Evolutionary conservation across 1,140 invertebrate genomes (phyloP).

Genomic region (Polypedilum pembai): DNA sequence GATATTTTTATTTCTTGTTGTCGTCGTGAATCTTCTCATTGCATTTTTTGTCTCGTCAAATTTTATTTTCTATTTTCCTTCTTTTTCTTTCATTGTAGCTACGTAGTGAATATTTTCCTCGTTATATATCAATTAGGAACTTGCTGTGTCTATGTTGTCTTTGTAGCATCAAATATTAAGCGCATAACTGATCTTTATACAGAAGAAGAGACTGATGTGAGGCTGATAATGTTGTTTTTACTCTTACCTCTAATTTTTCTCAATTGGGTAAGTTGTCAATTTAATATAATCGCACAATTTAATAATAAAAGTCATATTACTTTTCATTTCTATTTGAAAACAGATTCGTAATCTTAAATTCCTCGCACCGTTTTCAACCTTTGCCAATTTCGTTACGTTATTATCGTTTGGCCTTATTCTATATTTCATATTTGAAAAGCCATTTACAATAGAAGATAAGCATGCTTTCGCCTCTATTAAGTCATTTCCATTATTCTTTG

Average conservation of each 20-base stretch:
- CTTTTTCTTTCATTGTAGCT: constrained; percentile 40
- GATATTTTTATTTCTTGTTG: background rate
- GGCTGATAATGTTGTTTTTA: constrained; percentile 56
- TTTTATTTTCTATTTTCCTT: background rate
- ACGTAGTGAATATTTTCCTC: constrained; percentile 59
- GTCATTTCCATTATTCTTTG: constrained; percentile 59
- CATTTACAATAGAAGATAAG: constrained; percentile 47
- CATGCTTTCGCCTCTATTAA: constrained; percentile 45
- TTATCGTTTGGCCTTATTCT: constrained; percentile 60
- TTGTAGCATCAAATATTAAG: constrained; percentile 66
- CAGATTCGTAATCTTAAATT: constrained; percentile 58
- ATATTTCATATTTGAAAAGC: constrained; percentile 55
- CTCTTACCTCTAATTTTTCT: constrained; percentile 62
- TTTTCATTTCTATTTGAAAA: constrained; percentile 6
- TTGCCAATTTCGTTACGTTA: constrained; percentile 62
- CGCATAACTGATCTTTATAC: constrained; percentile 47
- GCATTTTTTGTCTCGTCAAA: no score
- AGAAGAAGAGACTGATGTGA: constrained; percentile 44
- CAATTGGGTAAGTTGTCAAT: constrained; percentile 48
- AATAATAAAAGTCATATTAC: background rate
- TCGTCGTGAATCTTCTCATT: no score
- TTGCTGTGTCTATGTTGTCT: constrained; percentile 82
- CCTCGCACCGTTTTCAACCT: constrained; percentile 62
- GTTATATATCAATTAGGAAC: constrained; percentile 79
- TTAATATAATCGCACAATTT: background rate